These are phyloP conservation scores for Parotia lawesii DNA, from an alignment of 2,113 vertebrate genomes.

Conservation along the genomic window DNA sequence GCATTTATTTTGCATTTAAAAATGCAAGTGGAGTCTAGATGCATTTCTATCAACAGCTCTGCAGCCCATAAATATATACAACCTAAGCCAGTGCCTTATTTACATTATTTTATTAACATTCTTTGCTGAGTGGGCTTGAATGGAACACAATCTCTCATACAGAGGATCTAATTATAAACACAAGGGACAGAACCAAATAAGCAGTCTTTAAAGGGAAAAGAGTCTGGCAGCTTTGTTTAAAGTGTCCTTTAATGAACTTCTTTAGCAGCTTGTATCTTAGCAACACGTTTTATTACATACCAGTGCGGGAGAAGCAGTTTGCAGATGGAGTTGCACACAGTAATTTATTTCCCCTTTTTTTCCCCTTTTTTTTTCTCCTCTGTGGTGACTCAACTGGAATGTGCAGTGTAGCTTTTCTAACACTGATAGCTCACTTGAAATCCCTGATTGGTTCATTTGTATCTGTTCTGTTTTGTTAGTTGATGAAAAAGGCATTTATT, in stretches of 20 bases:
- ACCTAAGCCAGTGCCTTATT: constrained; percentile 3
- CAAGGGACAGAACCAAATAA: constrained; percentile 67
- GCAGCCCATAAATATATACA: neutral
- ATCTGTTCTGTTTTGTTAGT: constrained; percentile 45
- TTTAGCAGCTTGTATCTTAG: constrained; percentile 81
- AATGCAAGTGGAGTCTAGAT: neutral
- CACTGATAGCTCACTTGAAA: constrained; percentile 44
- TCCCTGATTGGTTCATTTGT: constrained; percentile 50
- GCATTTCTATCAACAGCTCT: neutral
- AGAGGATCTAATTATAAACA: constrained; percentile 75
- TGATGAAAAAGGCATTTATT: constrained; percentile 31
- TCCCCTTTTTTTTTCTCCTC: neutral
- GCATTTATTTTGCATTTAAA: constrained; percentile 21
- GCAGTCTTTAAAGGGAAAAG: constrained; percentile 66
- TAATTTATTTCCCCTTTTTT: constrained; percentile 55
- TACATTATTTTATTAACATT: constrained; percentile 55
- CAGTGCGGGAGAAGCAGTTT: constrained; percentile 64
- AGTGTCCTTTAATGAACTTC: constrained; percentile 87
- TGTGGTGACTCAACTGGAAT: constrained; percentile 38
- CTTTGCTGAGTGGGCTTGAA: constrained; percentile 65
- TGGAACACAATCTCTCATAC: constrained; percentile 22
- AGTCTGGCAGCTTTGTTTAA: constrained; percentile 73
- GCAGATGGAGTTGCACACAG: constrained; percentile 69
- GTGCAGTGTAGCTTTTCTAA: constrained; percentile 26
- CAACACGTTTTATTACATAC: constrained; percentile 81